Evolutionary conservation across 1,140 invertebrate species (phyloP), one percentile per base, ranked within the genome.

Genomic region (Mya arenaria): DNA sequence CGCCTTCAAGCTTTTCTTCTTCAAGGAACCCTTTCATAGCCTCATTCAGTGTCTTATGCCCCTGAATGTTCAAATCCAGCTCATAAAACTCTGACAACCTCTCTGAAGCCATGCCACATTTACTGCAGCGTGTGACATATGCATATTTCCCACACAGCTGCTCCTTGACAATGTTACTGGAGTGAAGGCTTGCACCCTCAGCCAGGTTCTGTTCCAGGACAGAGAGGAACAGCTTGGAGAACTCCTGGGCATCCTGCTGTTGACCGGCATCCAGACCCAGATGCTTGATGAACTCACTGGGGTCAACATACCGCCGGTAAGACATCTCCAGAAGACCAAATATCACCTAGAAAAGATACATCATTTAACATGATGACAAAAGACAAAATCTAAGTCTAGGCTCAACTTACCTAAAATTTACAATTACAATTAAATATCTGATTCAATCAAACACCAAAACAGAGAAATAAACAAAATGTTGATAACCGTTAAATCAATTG

Each of bases 211-310:
- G 86, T 69, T 90, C 95, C 17, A 96, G 92, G 52, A 95, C 92
- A 48, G 94, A 94, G 69, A 96, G 92, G 84, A 96, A 94, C 32
- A 96, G 90, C 88, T 96, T 96, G 15, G 94, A 95, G 92, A 96
- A 96, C 91, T 96, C 96, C 91, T 96, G 95, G 37, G 95, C 95
- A 93, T 96, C 96, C 93, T 96, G 94, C 75, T 94, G 95, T 37
- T 94, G 94, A 44, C 93, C 93, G 62, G 95, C 94, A 89, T 96
- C 95, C 39, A 96, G 89, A 13, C 95, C 94, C n/a, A 96, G 91
- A 58, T 94, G 93, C 28, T 94, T 92, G 6, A 96, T 94, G 85
- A 96, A 94, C 80, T 93, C 94, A 30, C 93, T 94, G 8, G 95
- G 95, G 92, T 96, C 95, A 36, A 96, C 92, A 58, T 93, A 94